phyloP scores from a whole-genome alignment of 2,888 invertebrate species.

The Metalampra italica region DNA sequence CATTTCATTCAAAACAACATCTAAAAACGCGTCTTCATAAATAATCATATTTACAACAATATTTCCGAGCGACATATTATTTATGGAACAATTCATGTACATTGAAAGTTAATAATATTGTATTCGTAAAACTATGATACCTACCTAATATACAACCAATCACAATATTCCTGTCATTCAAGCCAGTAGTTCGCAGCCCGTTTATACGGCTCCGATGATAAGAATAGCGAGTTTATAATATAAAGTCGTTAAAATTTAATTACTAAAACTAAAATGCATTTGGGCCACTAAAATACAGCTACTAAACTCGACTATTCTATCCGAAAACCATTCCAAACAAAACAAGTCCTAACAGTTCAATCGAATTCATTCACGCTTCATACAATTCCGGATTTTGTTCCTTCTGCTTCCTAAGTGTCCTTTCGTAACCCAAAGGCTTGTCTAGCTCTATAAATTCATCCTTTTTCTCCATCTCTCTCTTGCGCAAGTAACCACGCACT shows the following conservation, averaged over 20 bases:
- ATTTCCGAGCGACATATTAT: too few relatives aligned
- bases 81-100: too few relatives aligned
- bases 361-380: constrained; percentile 38
- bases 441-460: constrained; percentile 28
- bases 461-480: constrained; percentile 16
- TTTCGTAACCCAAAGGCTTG: constrained; percentile 50
- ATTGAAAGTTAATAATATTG: too few relatives aligned
- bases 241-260: too few relatives aligned
- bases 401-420: constrained; percentile 31
- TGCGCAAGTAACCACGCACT: constrained; percentile 23
- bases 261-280: too few relatives aligned
- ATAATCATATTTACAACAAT: not conserved
- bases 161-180: too few relatives aligned
- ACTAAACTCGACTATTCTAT: too few relatives aligned
- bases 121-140: not conserved
- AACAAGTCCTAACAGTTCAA: not conserved
- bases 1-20: constrained; percentile 10
- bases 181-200: too few relatives aligned
- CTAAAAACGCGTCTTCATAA: constrained; percentile 4
- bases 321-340: too few relatives aligned
- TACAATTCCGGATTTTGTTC: constrained; percentile 55
- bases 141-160: not conserved
- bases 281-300: too few relatives aligned
- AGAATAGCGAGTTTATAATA: too few relatives aligned
- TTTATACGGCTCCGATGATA: too few relatives aligned